Evolutionary conservation across 2,113 vertebrate species (phyloP).

Genomic region (Coryphaenoides rupestris): DNA sequence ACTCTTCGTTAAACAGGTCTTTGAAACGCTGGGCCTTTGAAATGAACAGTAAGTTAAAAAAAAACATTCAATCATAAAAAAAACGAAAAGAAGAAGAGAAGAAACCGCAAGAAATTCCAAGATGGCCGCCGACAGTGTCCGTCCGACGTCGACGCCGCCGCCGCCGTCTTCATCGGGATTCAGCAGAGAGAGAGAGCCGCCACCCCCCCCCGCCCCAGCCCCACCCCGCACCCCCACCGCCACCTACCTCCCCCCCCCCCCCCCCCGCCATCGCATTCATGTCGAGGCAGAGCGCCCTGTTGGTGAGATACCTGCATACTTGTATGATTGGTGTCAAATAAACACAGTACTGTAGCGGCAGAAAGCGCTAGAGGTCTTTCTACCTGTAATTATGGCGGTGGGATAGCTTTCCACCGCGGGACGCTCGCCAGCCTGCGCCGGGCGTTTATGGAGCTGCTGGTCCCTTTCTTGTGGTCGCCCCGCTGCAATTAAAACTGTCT

Average conservation of each 20-base stretch:
- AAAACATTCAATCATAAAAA: too few species aligned
- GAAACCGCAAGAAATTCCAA: too few species aligned
- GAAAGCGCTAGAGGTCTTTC: conserved; percentile 71
- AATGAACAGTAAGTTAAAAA: too few species aligned
- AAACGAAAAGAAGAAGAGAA: too few species aligned
- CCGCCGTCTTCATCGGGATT: too few species aligned
- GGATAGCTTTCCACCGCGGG: conserved; percentile 91
- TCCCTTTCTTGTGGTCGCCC: conserved; percentile 97
- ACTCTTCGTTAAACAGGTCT: too few species aligned
- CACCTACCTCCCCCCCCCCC: conserved; percentile 43
- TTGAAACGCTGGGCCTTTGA: too few species aligned
- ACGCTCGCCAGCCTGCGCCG: conserved; percentile 89
- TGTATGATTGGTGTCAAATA: conserved; percentile 71
- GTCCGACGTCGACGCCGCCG: too few species aligned
- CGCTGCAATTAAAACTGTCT: conserved; percentile 93
- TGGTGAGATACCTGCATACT: conserved; percentile 70
- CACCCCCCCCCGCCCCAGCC: conserved; percentile 14
- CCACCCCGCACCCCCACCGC: conserved; percentile 32
- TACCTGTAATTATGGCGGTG: conserved; percentile 97
- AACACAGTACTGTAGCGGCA: conserved; percentile 65
- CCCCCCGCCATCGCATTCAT: conserved; percentile 52
- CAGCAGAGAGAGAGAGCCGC: too few species aligned
- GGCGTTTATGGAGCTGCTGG: conserved; percentile 91
- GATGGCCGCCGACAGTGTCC: not conserved
- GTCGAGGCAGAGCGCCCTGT: conserved; percentile 65